Base-by-base conservation (phyloP, 1,140 invertebrate genomes). In the Procambarus virginalis region DNA sequence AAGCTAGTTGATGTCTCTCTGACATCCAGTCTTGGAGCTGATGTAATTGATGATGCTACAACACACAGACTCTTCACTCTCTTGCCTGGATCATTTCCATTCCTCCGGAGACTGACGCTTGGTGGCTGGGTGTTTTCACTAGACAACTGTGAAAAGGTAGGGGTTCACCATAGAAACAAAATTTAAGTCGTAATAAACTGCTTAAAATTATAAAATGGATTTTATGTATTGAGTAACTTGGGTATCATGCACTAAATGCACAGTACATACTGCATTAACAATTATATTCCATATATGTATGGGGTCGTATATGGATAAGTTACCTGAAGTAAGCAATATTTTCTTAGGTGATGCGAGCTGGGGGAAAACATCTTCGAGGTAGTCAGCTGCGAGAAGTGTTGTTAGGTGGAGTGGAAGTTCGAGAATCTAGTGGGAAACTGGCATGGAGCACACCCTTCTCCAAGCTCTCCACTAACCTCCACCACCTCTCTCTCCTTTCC, bases 1-100 rank as follows among this genome's bases (percentile, higher is more conserved):
- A 93, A 93, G 12, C 93, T 95, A 12, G 94, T 94, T 89, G 95
- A 95, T 91, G 92, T 95, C 0, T 94, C 95, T 75, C 92, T 95
- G 10, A 94, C 94, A 14, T 92, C 91, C 58, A 93, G 92, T 14
- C 93, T 92, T 83, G 93, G 93, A 70, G 93, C 93, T n/a, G 93
- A 94, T 3, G 91, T 94, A 17, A 93, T 94, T 90, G 93, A 95
- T 91, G 94, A 95, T 92, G 94, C 95, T 91, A 94, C 94, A 79
- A 93, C 93, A 10, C 92, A 94, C 10, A 92, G 94, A 45, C 92
- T 94, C 51, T 95, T 95, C 92, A 94, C 94, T 92, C 90, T 92
- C 76, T 87, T 95, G 9, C 93, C 94, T 3, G 91, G 92, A 6
- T 93, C 94, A 64, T 94, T 94, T 86, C 92, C 93, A 22, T 93